These are phyloP conservation scores for Chalcosyrphus nemorum DNA, from an alignment of 2,888 invertebrate species.

Conservation along the genomic window DNA sequence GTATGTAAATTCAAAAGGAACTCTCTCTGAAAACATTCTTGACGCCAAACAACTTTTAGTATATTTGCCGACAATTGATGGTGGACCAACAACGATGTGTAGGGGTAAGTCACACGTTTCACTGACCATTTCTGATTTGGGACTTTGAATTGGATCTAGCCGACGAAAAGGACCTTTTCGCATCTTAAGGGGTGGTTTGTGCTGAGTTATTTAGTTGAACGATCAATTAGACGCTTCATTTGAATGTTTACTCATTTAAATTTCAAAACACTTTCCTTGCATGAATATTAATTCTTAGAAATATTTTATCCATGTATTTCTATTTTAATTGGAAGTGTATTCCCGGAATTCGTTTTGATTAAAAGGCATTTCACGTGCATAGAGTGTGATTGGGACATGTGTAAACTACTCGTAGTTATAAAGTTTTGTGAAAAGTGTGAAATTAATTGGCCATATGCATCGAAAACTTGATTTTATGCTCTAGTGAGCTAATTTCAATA, in stretches of 20 bases:
- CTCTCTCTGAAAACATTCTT: slow-evolving; percentile 9
- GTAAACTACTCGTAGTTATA: not conserved
- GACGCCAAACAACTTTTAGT: slow-evolving; percentile 24
- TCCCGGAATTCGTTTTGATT: not conserved
- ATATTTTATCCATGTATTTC: slow-evolving; percentile 9
- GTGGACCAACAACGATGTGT: slow-evolving; percentile 43
- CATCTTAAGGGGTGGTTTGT: slow-evolving; percentile 15
- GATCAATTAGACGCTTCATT: slow-evolving; percentile 59
- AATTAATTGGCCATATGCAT: not conserved
- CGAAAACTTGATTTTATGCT: too few relatives aligned
- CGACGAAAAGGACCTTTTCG: slow-evolving; percentile 34
- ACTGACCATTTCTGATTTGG: slow-evolving; percentile 49
- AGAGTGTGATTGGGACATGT: not conserved
- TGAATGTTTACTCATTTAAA: slow-evolving; percentile 58
- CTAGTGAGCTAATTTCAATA: too few relatives aligned
- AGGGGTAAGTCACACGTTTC: slow-evolving; percentile 36
- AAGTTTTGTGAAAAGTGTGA: not conserved
- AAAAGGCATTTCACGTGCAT: not conserved
- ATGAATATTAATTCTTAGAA: slow-evolving; percentile 31
- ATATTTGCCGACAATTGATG: slow-evolving; percentile 52
- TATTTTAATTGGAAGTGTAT: not conserved
- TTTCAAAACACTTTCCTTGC: slow-evolving; percentile 20
- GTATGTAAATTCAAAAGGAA: slow-evolving; percentile 33
- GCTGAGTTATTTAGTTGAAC: slow-evolving; percentile 47
- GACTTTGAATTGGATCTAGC: slow-evolving; percentile 7